Conservation (phyloP, 2,888 invertebrate species). For the Netelia melanura region DNA sequence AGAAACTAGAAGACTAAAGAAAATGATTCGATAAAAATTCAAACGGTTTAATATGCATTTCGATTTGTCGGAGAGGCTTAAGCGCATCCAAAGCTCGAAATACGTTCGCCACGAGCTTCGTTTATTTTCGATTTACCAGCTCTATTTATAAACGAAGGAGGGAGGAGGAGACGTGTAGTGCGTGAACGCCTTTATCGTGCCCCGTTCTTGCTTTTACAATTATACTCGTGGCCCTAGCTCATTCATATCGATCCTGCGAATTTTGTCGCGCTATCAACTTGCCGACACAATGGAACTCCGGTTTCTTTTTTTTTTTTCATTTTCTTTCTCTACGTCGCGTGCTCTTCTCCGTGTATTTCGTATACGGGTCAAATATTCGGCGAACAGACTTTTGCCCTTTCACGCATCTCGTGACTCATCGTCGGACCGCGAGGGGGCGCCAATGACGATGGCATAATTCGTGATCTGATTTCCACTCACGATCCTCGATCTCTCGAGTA, state of each 20-base stretch:
- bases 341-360: not conserved
- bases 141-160: constrained; percentile 60
- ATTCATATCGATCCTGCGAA: constrained; percentile 22
- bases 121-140: constrained; percentile 62
- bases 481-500: too few relatives aligned
- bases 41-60: constrained; percentile 23
- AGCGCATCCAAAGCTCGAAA: constrained; percentile 38
- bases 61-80: not conserved
- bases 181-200: constrained; percentile 40
- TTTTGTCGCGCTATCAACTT: not conserved
- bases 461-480: too few relatives aligned
- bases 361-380: not conserved
- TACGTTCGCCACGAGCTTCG: constrained; percentile 57
- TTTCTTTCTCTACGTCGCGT: too few relatives aligned
- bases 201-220: constrained; percentile 38
- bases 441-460: too few relatives aligned
- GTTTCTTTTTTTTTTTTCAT: too few relatives aligned
- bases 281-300: too few relatives aligned
- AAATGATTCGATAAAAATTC: not conserved
- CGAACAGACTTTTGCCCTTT: too few relatives aligned
- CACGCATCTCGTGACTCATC: too few relatives aligned
- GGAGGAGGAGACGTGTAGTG: constrained; percentile 37
- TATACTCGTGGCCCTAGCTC: constrained; percentile 22
- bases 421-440: too few relatives aligned
- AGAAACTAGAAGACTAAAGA: not conserved